phyloP scores from a whole-genome alignment of 2,888 invertebrate genomes.

The Lumbricus terrestris region DNA sequence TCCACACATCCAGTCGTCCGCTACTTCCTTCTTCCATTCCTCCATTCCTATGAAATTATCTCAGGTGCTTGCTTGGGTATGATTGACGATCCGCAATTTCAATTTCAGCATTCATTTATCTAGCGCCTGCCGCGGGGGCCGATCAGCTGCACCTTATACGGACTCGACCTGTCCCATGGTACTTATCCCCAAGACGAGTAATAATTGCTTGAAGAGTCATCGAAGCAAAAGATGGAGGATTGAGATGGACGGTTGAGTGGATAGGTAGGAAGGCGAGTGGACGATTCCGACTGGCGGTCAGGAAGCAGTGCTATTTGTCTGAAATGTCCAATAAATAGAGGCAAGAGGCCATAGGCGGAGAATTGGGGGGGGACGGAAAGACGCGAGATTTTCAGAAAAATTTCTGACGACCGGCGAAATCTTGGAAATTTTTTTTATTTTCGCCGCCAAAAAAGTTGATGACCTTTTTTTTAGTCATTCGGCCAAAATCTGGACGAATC shows the following conservation, averaged over 20 bases:
- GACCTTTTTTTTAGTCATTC: too few species aligned
- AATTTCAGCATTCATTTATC: background rate
- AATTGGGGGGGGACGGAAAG: too few species aligned
- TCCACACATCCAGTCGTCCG: background rate
- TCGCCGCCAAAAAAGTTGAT: too few species aligned
- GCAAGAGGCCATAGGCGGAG: background rate
- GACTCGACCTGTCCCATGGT: background rate
- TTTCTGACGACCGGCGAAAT: too few species aligned
- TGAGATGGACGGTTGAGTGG: background rate
- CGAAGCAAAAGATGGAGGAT: background rate
- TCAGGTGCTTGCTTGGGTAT: background rate
- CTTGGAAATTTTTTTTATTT: too few species aligned
- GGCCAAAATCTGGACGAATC: too few species aligned
- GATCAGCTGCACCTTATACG: background rate
- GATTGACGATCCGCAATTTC: background rate
- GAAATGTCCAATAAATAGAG: background rate
- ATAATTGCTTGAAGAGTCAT: background rate
- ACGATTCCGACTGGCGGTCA: background rate
- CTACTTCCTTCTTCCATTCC: background rate
- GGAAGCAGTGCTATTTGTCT: background rate
- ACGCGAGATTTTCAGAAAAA: too few species aligned
- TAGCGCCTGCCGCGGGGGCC: background rate
- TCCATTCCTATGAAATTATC: too few species aligned
- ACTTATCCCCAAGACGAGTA: background rate
- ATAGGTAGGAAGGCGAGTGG: conserved; percentile 18